phyloP scores from a whole-genome alignment of 1,140 invertebrate species.

The Eumaeus atala region DNA sequence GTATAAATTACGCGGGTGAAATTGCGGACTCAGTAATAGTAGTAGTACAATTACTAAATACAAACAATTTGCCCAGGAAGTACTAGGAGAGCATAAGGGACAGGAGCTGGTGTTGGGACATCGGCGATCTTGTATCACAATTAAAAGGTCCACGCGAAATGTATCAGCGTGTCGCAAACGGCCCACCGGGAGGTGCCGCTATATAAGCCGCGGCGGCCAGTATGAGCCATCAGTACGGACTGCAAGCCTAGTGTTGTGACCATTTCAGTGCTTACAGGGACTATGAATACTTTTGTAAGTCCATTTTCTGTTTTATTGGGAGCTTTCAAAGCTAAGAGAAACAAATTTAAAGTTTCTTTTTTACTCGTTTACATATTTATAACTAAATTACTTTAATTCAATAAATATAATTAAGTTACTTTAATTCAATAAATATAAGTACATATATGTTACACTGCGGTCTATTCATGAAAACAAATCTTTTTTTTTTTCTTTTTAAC shows the following conservation, averaged over 20 bases:
- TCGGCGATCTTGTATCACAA: neutral
- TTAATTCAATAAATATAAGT: neutral
- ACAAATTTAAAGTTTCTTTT: neutral
- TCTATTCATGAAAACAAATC: no score
- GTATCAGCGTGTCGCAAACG: neutral
- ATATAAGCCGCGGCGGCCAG: constrained; percentile 36
- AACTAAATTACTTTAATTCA: neutral
- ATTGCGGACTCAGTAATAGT: no score
- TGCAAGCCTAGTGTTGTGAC: constrained; percentile 20
- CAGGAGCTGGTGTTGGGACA: neutral
- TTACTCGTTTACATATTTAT: neutral
- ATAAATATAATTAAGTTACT: neutral
- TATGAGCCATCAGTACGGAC: constrained; percentile 17
- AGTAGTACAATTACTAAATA: no score
- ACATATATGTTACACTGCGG: no score
- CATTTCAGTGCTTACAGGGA: constrained; percentile 27
- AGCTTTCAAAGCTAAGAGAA: neutral
- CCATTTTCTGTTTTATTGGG: constrained; percentile 12
- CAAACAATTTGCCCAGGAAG: no score
- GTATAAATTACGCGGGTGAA: no score
- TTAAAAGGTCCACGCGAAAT: neutral
- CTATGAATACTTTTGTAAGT: constrained; percentile 56
- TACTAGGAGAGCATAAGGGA: neutral
- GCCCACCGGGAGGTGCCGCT: neutral
- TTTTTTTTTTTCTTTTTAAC: no score